Conservation (phyloP, 2,797 vertebrate species). For the Tangara arthus region DNA sequence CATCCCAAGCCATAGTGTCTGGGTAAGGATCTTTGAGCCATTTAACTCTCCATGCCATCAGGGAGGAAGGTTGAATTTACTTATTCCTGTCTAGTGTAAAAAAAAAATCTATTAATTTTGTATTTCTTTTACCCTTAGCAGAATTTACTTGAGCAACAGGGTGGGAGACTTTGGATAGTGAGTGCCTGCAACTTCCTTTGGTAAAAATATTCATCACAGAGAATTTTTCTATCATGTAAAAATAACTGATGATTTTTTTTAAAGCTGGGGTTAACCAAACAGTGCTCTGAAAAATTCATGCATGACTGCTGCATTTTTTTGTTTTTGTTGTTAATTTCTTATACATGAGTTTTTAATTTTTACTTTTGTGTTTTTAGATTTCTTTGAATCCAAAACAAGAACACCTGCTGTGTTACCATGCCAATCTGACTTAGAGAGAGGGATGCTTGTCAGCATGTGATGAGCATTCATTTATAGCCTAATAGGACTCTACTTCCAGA, state of each 20-base stretch:
- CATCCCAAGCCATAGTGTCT: neutral
- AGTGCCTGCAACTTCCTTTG: neutral
- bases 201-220: neutral
- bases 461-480: slow-evolving; percentile 20
- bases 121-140: neutral
- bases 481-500: neutral
- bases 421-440: slow-evolving; percentile 7
- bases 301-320: neutral
- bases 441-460: neutral
- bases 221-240: neutral
- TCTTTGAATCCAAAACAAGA: neutral
- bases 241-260: neutral
- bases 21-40: neutral
- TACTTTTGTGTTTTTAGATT: neutral
- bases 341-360: neutral
- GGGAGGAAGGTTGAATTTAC: neutral
- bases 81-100: neutral
- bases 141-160: neutral
- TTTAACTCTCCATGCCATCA: neutral
- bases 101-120: neutral
- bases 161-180: neutral
- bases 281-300: neutral
- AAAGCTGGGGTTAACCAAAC: neutral
- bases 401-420: neutral
- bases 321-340: neutral